phyloP scores from a whole-genome alignment of 2,113 vertebrate genomes.

The Falcunculus frontatus region DNA sequence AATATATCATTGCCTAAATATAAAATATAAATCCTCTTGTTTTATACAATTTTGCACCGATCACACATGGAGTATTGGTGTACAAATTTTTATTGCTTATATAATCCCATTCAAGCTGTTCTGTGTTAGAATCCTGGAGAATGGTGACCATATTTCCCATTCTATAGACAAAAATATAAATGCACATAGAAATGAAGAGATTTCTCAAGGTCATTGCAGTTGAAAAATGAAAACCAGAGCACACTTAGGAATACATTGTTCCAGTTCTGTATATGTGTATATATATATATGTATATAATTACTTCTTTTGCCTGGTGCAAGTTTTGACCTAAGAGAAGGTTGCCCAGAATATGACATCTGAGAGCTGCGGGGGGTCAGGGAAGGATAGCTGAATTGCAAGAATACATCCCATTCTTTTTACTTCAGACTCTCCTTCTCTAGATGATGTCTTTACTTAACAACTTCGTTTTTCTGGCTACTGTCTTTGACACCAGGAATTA shows the following conservation, averaged over 20 bases:
- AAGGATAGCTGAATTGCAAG: not conserved
- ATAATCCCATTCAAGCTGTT: not conserved
- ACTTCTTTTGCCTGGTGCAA: not conserved
- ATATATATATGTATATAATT: no score
- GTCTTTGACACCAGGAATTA: not conserved
- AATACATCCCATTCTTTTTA: not conserved
- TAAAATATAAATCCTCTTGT: not conserved
- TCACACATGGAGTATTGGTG: not conserved
- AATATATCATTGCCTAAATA: not conserved
- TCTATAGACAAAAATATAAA: not conserved
- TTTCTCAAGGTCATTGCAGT: not conserved
- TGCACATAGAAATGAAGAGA: not conserved
- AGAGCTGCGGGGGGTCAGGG: rapidly evolving
- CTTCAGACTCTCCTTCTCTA: not conserved
- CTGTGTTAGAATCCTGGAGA: not conserved
- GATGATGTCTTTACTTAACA: not conserved
- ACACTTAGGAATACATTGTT: no score
- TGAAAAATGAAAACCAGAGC: no score
- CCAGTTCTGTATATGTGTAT: no score
- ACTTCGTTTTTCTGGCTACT: not conserved
- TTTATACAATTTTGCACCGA: not conserved
- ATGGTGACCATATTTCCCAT: not conserved
- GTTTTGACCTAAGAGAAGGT: not conserved
- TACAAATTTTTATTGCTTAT: not conserved
- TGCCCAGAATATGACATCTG: not conserved